A percentile compares a stretch with the other conserved stretches of the same genome.
Conservation (phyloP, 1,140 invertebrate genomes). For the Neuroterus valhalla region DNA sequence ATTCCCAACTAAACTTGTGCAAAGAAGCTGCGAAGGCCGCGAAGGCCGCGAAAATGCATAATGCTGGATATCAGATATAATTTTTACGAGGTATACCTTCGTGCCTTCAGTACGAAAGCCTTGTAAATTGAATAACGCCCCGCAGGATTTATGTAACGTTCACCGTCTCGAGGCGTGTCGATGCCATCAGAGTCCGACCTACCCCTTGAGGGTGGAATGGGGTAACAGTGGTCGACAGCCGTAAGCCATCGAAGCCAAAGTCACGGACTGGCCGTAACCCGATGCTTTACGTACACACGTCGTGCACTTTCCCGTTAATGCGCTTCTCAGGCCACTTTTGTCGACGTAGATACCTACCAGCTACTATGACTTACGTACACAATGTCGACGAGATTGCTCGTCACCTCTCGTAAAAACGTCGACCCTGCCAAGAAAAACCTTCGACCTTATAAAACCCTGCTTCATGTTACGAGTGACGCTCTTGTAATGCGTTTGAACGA, state of each 20-base stretch:
- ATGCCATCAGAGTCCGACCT: background rate
- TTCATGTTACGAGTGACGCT: background rate
- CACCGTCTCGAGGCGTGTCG: slow-evolving; percentile 21
- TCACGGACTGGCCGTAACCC: slow-evolving; percentile 60
- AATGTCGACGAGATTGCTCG: slow-evolving; percentile 8
- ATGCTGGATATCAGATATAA: slow-evolving; percentile 46
- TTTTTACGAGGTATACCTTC: slow-evolving; percentile 57
- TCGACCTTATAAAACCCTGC: background rate
- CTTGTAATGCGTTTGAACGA: background rate
- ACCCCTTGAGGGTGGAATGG: slow-evolving; percentile 8
- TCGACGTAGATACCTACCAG: slow-evolving; percentile 28
- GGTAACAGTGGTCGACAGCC: slow-evolving; percentile 31
- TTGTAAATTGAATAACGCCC: slow-evolving; percentile 60
- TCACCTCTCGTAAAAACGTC: slow-evolving; percentile 18
- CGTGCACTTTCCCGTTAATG: slow-evolving; percentile 43
- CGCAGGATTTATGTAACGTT: slow-evolving; percentile 55
- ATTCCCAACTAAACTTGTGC: slow-evolving; percentile 21
- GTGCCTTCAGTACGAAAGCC: slow-evolving; percentile 46
- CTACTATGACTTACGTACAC: slow-evolving; percentile 28
- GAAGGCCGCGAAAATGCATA: slow-evolving; percentile 44
- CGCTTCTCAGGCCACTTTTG: slow-evolving; percentile 28
- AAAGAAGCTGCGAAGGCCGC: slow-evolving; percentile 22
- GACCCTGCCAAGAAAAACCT: slow-evolving; percentile 14
- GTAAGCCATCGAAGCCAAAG: slow-evolving; percentile 49
- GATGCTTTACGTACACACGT: slow-evolving; percentile 50